Percentiles rank a stretch among this genome's conserved stretches.
phyloP scores from a whole-genome alignment of 2,113 vertebrate species.

The Muntiacus muntjak region DNA sequence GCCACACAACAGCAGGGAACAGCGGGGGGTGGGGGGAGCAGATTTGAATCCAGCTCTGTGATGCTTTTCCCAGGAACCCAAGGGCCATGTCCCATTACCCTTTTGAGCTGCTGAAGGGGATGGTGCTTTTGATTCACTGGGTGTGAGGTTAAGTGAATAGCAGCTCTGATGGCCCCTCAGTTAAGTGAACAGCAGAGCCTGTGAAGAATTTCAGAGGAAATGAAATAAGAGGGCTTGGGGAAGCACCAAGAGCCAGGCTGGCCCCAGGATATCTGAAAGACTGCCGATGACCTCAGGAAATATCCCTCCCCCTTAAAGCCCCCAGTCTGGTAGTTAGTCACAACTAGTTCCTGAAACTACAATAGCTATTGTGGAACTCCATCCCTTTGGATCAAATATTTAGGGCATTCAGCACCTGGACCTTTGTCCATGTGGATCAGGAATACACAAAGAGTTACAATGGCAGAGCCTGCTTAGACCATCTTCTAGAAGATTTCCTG shows the following conservation, averaged over 20 bases:
- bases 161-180: rapidly evolving
- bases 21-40: too few species aligned
- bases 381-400: background rate
- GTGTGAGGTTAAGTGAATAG: background rate
- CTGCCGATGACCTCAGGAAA: background rate
- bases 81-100: background rate
- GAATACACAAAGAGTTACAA: background rate
- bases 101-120: background rate
- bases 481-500: background rate
- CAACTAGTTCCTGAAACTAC: slow-evolving; percentile 4
- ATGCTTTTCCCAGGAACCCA: background rate
- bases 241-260: background rate
- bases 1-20: background rate
- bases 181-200: background rate
- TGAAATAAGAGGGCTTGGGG: background rate
- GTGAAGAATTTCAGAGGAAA: background rate
- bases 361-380: background rate
- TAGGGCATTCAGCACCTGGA: background rate
- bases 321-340: background rate
- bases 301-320: background rate
- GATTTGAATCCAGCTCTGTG: background rate
- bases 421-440: background rate
- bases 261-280: background rate
- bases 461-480: rapidly evolving
- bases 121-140: background rate